Base-by-base conservation (phyloP, 2,797 vertebrate species). In the Hyperoplus lanceolatus region DNA sequence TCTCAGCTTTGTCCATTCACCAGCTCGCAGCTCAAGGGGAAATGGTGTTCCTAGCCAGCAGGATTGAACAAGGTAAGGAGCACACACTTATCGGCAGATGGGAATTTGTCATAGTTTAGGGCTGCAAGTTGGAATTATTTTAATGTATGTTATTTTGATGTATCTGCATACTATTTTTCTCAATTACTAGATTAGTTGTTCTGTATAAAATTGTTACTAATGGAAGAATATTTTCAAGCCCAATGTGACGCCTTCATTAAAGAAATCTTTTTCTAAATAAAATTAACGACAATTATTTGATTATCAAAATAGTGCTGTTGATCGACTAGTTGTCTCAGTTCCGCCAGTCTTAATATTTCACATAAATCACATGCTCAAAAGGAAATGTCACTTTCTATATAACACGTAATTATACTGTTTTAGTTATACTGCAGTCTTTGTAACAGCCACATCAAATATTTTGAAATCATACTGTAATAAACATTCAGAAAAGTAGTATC, bases 11-110 rank as follows among this genome's bases (percentile, higher is more conserved):
- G 68, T 99, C 98, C 41, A 96, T 99, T 80, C 98, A 99, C 90
- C 98, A 99, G 89, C 90, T 99, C 78, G 98, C 98, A 84, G 98
- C 98, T 18, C 98, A 99, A 82, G 98, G 98, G 51, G 98, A 99
- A 92, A 99, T 99, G 97, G 96, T 99, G 0, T 98, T 97, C 89
- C 93, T 99, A 82, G 97, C 97, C 43, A 98, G 97, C 29, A 97
- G 98, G 79, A 98, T 99, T 80, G 98, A 99, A 91, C 98, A 99
- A 97, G 98, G 98, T 98, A 84, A 86, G 89, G 5, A 10, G 9
- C 8, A 13, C 3, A 4, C 42, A 3, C 5, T 39, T 7, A 0
- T 50, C 5, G 2, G 54, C 21, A 29, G 38, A 41, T 0, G 3
- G 15, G 53, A 48, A 5, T 38, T 42, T 2, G 2, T 6, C 11